Base-by-base conservation (phyloP, 2,888 invertebrate genomes). In the Apamea crenata region DNA sequence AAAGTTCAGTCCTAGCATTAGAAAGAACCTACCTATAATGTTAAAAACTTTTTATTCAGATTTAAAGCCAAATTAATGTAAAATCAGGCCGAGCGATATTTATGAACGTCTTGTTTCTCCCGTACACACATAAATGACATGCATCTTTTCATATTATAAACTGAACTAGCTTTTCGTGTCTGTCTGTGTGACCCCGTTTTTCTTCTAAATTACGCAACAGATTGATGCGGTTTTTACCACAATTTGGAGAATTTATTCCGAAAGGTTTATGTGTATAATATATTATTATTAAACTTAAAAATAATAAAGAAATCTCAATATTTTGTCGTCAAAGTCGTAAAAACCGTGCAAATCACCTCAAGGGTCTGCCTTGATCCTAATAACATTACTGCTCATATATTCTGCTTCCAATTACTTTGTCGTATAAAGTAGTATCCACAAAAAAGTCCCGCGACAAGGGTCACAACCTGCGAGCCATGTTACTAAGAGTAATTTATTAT, bases 401-500 rank as follows among this genome's bases (percentile, higher is more conserved):
- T 63, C 18, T 36, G 18, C 53, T 29, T 36, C 5, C 40, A 61
- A 70, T 53, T n/a, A 44, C 12, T 6, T 53, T 29, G 47, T 66
- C 29, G 29, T 50, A 18, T 50, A 25, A 53, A 32, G 12, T 25
- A 44, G 14, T 12, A 32, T 7, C 4, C 16, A 32, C 36, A 56
- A 56, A 18, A 66, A 67, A 18, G 14, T 14, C 32, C 16, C 10
- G 16, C 16, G 32, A 25, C 29, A 32, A 47, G n/a, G 50, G 36
- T n/a, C 59, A 53, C 16, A 63, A 74, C 29, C 21, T 18, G n/a
- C 56, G 10, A 29, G 25, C 3, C 29, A 44, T 21, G 74, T 74
- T 36, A 44, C 74, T 36, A 25, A 47, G 5, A 53, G 36, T 68
- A 53, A 77, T 86, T 50, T 78, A 82, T 85, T 74, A 82, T 86